phyloP scores from a whole-genome alignment of 2,888 invertebrate species.

The Chironomus riparius region DNA sequence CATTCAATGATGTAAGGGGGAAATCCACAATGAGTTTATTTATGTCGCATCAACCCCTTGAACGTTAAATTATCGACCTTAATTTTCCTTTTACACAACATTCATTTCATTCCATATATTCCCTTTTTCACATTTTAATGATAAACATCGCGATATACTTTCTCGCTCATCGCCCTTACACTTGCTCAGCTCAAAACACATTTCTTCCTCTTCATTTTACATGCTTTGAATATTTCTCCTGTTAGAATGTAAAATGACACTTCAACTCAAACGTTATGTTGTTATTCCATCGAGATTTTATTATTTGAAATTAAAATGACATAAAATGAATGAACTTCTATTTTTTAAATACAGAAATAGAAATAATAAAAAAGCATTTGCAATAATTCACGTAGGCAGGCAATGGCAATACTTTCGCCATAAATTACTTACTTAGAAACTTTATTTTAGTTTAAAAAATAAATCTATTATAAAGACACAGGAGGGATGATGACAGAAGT shows the following conservation, averaged over 20 bases:
- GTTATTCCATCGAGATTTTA: conserved; percentile 16
- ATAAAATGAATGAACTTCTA: not conserved
- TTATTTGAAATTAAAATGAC: conserved; percentile 14
- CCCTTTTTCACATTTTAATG: not conserved
- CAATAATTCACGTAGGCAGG: not conserved
- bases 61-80: conserved; percentile 10
- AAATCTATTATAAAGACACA: not conserved
- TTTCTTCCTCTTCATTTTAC: not conserved
- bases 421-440: not conserved
- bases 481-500: not conserved
- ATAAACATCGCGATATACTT: not conserved
- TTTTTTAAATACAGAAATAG: not conserved
- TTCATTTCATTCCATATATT: not conserved
- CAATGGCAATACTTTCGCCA: not conserved
- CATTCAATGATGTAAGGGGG: not conserved
- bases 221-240: not conserved
- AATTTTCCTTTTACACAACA: not conserved
- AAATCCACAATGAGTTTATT: not conserved
- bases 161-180: not conserved
- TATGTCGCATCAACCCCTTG: not conserved
- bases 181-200: not conserved
- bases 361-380: not conserved
- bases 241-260: not conserved
- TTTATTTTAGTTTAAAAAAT: not conserved
- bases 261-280: not conserved